Percentiles rank a stretch among this genome's conserved stretches.
Evolutionary conservation across 1,140 invertebrate genomes (phyloP).

Genomic region (Monomorium pharaonis): DNA sequence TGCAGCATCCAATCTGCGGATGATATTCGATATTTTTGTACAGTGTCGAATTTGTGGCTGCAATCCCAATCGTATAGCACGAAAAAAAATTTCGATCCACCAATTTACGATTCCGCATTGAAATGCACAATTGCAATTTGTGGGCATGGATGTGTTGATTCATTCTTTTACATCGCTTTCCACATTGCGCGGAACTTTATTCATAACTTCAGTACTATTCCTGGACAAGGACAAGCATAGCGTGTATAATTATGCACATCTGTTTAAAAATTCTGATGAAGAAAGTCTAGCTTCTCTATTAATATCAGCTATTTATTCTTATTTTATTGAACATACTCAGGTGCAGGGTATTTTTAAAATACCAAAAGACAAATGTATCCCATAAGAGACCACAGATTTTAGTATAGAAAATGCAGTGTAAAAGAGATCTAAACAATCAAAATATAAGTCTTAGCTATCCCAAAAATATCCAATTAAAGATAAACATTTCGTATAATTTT

Average conservation of each 20-base stretch:
- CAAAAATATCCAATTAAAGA: background rate
- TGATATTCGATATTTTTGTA: background rate
- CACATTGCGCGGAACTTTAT: conserved; percentile 7
- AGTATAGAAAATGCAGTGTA: background rate
- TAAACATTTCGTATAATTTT: background rate
- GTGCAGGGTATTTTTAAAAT: background rate
- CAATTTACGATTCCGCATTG: background rate
- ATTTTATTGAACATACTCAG: background rate
- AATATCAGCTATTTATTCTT: conserved; percentile 8
- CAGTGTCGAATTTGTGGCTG: background rate
- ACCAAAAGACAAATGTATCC: background rate
- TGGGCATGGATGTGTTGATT: background rate
- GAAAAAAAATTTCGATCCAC: background rate
- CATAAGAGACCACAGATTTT: background rate
- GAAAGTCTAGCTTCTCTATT: background rate
- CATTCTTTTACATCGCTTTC: background rate
- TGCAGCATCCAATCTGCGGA: background rate
- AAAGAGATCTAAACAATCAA: background rate
- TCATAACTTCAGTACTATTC: conserved; percentile 23
- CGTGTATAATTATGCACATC: background rate
- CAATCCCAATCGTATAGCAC: conserved; percentile 1
- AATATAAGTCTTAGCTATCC: background rate
- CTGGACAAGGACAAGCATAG: background rate
- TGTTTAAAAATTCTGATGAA: conserved; percentile 3
- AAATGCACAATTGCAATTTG: conserved; percentile 16